Conservation (phyloP, 2,797 vertebrate species). For the Parauchenoglanis punctatus region DNA sequence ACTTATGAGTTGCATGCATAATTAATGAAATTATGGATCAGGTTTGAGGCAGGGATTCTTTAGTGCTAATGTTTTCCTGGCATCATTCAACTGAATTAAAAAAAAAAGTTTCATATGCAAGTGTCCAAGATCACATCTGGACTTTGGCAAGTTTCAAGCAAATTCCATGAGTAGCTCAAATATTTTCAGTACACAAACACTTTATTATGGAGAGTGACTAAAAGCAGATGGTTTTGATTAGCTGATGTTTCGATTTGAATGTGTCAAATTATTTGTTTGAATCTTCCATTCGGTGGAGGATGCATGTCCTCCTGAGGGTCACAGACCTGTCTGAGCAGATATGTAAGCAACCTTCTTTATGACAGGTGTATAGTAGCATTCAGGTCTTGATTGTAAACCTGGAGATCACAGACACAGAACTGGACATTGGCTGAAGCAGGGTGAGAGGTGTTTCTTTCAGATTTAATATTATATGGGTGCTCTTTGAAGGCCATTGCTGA, state of each 20-base stretch:
- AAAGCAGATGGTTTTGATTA: constrained; percentile 42
- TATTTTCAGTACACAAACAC: background rate
- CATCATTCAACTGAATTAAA: background rate
- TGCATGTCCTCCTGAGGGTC: constrained; percentile 7
- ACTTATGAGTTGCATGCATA: constrained; percentile 1
- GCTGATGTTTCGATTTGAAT: constrained; percentile 29
- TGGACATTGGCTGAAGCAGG: constrained; percentile 12
- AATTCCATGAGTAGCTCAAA: background rate
- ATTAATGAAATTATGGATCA: background rate
- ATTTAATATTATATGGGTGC: background rate
- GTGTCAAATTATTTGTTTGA: background rate
- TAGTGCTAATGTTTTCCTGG: background rate
- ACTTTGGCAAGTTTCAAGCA: background rate
- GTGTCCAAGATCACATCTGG: constrained; percentile 1
- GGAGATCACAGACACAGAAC: constrained; percentile 46
- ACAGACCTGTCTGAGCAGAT: constrained; percentile 55
- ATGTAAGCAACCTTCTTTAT: constrained; percentile 42
- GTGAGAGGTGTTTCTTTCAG: background rate
- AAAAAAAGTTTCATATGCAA: background rate
- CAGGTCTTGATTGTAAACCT: constrained; percentile 45
- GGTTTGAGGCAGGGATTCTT: background rate
- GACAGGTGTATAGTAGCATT: constrained; percentile 49
- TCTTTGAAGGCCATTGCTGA: background rate
- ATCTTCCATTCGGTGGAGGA: background rate
- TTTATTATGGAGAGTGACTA: background rate